Evolutionary conservation across 2,797 vertebrate genomes (phyloP).

Genomic region (Acanthurus lineatus): DNA sequence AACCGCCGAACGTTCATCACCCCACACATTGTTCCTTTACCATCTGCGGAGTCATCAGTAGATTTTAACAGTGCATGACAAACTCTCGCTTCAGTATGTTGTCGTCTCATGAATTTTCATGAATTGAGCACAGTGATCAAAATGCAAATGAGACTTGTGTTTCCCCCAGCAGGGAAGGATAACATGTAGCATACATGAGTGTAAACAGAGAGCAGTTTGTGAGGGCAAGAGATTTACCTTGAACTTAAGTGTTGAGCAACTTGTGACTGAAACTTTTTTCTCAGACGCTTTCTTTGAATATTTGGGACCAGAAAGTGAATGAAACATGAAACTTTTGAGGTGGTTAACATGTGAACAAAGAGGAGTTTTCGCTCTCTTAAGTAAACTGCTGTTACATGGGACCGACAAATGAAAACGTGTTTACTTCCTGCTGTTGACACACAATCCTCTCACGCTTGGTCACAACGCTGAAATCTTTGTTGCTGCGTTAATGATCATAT

Average conservation of each 20-base stretch:
- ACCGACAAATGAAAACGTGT: background rate
- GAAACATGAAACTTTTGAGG: background rate
- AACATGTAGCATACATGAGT: conserved; percentile 18
- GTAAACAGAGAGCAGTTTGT: conserved; percentile 1
- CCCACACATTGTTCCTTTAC: conserved; percentile 6
- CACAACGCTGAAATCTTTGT: background rate
- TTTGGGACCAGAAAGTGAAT: background rate
- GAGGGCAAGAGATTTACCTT: background rate
- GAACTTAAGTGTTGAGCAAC: background rate
- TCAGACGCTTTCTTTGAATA: background rate
- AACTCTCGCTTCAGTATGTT: conserved; percentile 21
- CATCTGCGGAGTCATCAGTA: conserved; percentile 35
- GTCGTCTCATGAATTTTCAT: conserved; percentile 54
- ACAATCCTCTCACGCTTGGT: conserved; percentile 6
- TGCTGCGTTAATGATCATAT: background rate
- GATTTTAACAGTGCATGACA: conserved; percentile 37
- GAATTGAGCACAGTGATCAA: conserved; percentile 35
- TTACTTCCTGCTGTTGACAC: conserved; percentile 13
- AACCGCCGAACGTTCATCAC: background rate
- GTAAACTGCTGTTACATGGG: background rate
- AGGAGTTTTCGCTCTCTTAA: too few species aligned
- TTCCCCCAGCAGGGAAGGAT: conserved; percentile 42
- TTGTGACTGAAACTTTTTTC: conserved; percentile 5
- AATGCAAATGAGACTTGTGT: conserved; percentile 43
- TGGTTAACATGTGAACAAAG: background rate